A percentile compares a stretch with the other conserved stretches of the same genome.
Evolutionary conservation across 2,113 vertebrate species (phyloP).

Genomic region (Lophura nycthemera): DNA sequence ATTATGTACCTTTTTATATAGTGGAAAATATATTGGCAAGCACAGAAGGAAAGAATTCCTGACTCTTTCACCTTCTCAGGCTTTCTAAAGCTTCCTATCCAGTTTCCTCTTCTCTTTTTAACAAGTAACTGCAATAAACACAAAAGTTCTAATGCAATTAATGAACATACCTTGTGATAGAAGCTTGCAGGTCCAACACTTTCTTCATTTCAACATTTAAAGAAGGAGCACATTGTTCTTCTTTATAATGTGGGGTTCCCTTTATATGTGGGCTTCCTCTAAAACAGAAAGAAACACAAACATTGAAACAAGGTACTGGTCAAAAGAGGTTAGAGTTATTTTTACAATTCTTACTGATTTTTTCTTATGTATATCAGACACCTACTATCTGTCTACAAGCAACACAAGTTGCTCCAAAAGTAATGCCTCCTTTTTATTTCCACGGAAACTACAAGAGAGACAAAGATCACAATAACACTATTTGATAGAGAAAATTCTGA

Average conservation of each 20-base stretch:
- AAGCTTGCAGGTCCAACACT: constrained; percentile 93
- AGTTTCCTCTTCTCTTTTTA: background rate
- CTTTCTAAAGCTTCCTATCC: background rate
- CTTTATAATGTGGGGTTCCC: constrained; percentile 92
- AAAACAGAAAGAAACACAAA: constrained; percentile 30
- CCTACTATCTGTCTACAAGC: background rate
- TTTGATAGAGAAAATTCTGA: background rate
- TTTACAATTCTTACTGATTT: background rate
- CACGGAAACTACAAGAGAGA: background rate
- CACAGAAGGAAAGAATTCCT: background rate
- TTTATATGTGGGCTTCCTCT: constrained; percentile 93
- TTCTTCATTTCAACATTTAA: constrained; percentile 94
- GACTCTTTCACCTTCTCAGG: background rate
- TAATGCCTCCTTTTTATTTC: background rate
- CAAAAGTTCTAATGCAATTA: background rate
- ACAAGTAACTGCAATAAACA: background rate
- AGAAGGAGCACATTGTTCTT: constrained; percentile 94
- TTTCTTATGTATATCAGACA: background rate
- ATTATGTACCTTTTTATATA: background rate
- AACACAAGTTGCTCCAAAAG: background rate
- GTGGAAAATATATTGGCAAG: background rate
- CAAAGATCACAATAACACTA: background rate
- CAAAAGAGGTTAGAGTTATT: background rate
- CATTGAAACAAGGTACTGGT: background rate
- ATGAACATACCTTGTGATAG: constrained; percentile 89